A percentile compares a stretch with the other conserved stretches of the same genome.
phyloP scores from a whole-genome alignment of 2,888 invertebrate species.

The Isotomurus palustris region DNA sequence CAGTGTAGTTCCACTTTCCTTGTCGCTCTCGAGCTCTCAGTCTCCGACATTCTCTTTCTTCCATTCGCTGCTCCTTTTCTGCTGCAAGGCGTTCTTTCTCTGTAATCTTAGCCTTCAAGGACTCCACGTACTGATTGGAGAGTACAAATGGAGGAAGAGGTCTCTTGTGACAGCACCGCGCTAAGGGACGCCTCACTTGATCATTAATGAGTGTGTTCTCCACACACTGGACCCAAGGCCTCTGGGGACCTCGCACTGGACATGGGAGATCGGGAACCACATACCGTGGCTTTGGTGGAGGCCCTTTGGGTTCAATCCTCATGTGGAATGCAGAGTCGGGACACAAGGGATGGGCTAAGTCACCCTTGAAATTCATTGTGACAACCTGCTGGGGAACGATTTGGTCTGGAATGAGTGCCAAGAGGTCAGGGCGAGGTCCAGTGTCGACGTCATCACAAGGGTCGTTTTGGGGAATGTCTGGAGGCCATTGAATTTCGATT shows the following conservation, averaged over 20 bases:
- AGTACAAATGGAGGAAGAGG: conserved; percentile 38
- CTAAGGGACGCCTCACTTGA: conserved; percentile 43
- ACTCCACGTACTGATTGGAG: conserved; percentile 27
- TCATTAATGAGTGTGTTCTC: conserved; percentile 41
- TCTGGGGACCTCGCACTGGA: conserved; percentile 29
- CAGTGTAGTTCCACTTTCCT: conserved; percentile 41
- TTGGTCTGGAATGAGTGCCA: too few species aligned
- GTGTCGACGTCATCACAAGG: too few species aligned
- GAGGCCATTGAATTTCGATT: neutral
- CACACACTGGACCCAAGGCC: conserved; percentile 42
- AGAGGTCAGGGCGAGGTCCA: too few species aligned
- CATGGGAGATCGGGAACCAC: conserved; percentile 17
- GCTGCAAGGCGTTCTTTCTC: conserved; percentile 26
- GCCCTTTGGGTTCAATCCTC: too few species aligned
- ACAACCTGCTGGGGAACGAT: too few species aligned
- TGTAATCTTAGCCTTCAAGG: conserved; percentile 24
- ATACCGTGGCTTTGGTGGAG: too few species aligned
- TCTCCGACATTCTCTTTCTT: conserved; percentile 29
- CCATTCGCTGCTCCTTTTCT: conserved; percentile 19
- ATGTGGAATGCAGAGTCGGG: too few species aligned
- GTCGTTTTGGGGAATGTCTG: too few species aligned
- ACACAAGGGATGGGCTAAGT: too few species aligned
- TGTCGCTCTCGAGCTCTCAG: conserved; percentile 28
- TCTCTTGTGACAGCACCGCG: conserved; percentile 38
- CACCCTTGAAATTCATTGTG: too few species aligned